Evolutionary conservation across 1,140 invertebrate genomes (phyloP), one percentile per base, ranked within the genome.

Genomic region (Ceratina calcarata): DNA sequence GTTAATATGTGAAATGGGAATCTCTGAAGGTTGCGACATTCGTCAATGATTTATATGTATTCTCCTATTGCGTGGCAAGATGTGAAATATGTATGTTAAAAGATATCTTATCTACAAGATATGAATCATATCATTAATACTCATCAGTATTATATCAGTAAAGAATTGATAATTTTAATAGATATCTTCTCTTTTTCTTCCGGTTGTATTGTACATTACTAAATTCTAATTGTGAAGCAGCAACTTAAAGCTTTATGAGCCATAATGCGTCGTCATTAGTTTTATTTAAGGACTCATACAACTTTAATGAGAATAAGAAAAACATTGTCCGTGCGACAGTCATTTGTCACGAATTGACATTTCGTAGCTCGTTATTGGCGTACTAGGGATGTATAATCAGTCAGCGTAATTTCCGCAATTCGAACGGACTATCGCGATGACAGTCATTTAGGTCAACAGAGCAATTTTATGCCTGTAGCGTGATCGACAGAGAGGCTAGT

Each of bases 401-500:
- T 51, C 32, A 77, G 66, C 37, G 75, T 57, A 78, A 78, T 78
- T 78, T 78, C 75, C 67, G 75, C 51, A 37, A 70, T 45, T 78
- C n/a, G 67, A 61, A 32, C 22, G 67, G 37, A 61, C 45, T n/a
- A 53, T 61, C 57, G 18, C 75, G 67, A 51, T 70, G 67, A 70
- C 75, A 62, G 45, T 70, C 57, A 70, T 69, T 53, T 37, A n/a
- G 37, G 22, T 12, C 45, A 45, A 20, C 2, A 10, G 18, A 62
- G n/a, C 67, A 53, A 78, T 70, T 78, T 78, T 78, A 78, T 53
- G 57, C 24, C 18, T 22, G 65, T 16, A 24, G 37, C 32, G 37
- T 32, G 60, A 27, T 37, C 57, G 49, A n/a, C 57, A 62, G 57
- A 76, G 57, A 45, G 71, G 68, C 70, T 69, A 80, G 72, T 85